Conservation (phyloP, 2,113 vertebrate species). For the Poeciliopsis turrubarensis region DNA sequence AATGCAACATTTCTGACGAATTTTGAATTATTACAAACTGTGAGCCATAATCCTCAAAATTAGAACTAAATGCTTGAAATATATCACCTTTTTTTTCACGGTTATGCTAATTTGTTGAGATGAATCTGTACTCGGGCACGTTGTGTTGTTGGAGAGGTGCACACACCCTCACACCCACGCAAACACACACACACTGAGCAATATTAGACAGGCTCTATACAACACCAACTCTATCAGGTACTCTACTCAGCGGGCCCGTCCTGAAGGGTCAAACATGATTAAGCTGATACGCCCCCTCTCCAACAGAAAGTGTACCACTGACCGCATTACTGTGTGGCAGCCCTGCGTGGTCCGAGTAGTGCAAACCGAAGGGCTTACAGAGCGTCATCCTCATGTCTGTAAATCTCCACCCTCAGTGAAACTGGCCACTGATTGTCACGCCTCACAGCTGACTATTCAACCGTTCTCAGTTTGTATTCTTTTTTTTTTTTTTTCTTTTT, state of each 20-base stretch:
- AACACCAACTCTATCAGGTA: conserved; percentile 77
- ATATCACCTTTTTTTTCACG: not conserved
- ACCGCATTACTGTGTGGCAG: conserved; percentile 75
- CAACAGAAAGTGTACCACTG: conserved; percentile 69
- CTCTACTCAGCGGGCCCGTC: conserved; percentile 70
- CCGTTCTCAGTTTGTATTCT: conserved; percentile 60
- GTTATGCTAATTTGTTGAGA: not conserved
- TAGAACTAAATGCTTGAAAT: not conserved
- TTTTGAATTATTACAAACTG: not conserved
- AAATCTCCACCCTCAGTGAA: conserved; percentile 62
- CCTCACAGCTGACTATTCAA: conserved; percentile 51
- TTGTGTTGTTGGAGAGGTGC: conserved; percentile 50
- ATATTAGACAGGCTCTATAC: conserved; percentile 73
- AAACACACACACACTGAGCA: conserved; percentile 70
- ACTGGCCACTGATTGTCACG: conserved; percentile 65
- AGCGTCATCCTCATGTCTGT: conserved; percentile 58
- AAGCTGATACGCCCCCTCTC: conserved; percentile 44
- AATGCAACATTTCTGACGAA: not conserved
- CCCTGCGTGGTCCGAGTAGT: conserved; percentile 64
- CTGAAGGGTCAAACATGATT: conserved; percentile 65
- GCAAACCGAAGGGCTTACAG: conserved; percentile 70
- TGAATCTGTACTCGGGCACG: conserved; percentile 52
- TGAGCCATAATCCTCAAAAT: not conserved
- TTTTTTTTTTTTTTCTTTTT: conserved; percentile 27
- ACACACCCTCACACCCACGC: conserved; percentile 20